phyloP scores from a whole-genome alignment of 2,797 vertebrate genomes.

The Erethizon dorsatum region DNA sequence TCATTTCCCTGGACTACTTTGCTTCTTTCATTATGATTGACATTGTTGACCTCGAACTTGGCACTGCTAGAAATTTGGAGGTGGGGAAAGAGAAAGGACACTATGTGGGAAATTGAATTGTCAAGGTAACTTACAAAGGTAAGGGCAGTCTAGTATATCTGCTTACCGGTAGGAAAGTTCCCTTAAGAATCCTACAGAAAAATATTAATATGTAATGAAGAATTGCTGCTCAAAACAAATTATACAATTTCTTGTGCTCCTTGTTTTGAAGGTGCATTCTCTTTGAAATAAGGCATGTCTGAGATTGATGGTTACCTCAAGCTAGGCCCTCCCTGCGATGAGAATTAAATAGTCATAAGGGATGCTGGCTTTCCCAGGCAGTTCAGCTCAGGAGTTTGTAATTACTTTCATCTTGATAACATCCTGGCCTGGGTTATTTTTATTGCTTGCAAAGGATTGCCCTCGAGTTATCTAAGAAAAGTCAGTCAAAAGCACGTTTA shows the following conservation, averaged over 20 bases:
- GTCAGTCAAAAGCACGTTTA: constrained; percentile 56
- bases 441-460: constrained; percentile 83
- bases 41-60: neutral
- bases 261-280: neutral
- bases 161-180: neutral
- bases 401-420: constrained; percentile 82
- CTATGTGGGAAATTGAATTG: neutral
- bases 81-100: neutral
- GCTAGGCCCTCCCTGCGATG: neutral
- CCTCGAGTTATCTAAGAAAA: constrained; percentile 77
- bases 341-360: constrained; percentile 50
- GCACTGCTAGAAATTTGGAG: neutral
- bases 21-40: constrained; percentile 9
- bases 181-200: neutral
- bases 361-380: constrained; percentile 40
- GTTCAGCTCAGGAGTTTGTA: constrained; percentile 50
- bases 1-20: neutral
- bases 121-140: neutral
- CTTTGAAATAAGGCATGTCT: constrained; percentile 24
- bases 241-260: neutral
- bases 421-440: constrained; percentile 68
- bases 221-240: neutral
- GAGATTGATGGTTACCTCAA: constrained; percentile 16
- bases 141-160: neutral
- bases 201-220: neutral